Conservation (phyloP, 2,797 vertebrate species). For the Sebastiscus tertius region DNA sequence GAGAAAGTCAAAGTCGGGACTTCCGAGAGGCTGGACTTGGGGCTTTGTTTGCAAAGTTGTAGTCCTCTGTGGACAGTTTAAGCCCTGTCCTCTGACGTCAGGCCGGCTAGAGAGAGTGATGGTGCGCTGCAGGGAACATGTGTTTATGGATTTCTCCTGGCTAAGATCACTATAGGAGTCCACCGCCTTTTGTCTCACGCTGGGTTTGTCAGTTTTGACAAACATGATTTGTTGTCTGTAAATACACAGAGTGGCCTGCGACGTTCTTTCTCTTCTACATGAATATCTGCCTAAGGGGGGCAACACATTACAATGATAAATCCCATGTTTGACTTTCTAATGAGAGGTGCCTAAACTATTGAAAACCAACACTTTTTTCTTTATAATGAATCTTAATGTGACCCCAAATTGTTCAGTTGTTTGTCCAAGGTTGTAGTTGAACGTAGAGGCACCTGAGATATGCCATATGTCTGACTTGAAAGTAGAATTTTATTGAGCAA, state of each 20-base stretch:
- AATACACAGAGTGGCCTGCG: conserved; percentile 56
- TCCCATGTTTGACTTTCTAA: conserved; percentile 84
- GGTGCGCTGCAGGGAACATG: conserved; percentile 61
- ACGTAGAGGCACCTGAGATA: not conserved
- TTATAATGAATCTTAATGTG: conserved; percentile 30
- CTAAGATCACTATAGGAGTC: conserved; percentile 48
- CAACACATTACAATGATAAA: conserved; percentile 80
- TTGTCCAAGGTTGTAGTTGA: conserved; percentile 20
- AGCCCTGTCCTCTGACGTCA: conserved; percentile 66
- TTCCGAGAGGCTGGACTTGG: conserved; percentile 62
- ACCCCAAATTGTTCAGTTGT: conserved; percentile 15
- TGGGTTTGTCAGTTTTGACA: conserved; percentile 79
- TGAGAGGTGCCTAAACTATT: conserved; percentile 76
- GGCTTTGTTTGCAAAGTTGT: conserved; percentile 83
- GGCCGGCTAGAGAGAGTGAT: conserved; percentile 58
- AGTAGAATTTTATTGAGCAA: conserved; percentile 9
- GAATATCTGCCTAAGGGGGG: conserved; percentile 69
- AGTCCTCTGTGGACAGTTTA: conserved; percentile 65
- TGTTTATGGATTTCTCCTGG: conserved; percentile 51
- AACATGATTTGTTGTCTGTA: conserved; percentile 81
- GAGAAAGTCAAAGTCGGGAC: conserved; percentile 83
- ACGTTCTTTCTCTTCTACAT: conserved; percentile 61
- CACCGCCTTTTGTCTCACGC: conserved; percentile 60
- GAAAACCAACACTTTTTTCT: conserved; percentile 77
- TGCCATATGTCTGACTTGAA: conserved; percentile 2